Conservation (phyloP, 2,113 vertebrate genomes). For the Psammodynastes pulverulentus region DNA sequence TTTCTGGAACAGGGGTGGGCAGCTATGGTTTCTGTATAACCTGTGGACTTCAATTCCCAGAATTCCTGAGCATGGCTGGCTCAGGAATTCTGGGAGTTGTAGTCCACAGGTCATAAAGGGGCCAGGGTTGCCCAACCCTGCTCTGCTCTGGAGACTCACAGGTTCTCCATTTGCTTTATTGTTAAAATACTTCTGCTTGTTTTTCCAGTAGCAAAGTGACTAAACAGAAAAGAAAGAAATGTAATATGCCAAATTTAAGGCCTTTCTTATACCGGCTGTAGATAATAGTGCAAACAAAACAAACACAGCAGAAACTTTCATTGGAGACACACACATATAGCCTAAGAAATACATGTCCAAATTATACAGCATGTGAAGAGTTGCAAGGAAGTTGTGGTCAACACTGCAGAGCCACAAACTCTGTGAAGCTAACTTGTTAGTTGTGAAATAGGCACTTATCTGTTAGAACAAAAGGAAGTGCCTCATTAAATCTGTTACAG, state of each 20-base stretch:
- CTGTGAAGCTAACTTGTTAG: background rate
- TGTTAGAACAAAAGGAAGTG: constrained; percentile 1
- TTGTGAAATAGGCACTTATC: background rate
- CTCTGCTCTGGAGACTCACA: background rate
- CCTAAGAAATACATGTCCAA: background rate
- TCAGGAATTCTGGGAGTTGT: background rate
- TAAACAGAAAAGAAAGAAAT: background rate
- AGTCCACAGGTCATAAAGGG: background rate
- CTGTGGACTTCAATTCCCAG: background rate
- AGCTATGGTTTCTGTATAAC: background rate
- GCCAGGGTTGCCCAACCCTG: background rate
- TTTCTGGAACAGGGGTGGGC: background rate
- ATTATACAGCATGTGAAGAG: background rate
- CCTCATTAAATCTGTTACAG: constrained; percentile 1
- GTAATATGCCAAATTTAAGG: background rate
- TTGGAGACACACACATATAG: background rate
- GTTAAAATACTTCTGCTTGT: background rate
- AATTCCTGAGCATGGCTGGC: background rate
- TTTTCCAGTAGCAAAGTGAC: background rate
- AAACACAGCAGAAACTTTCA: background rate
- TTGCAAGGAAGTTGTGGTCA: constrained; percentile 6
- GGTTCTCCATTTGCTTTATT: background rate
- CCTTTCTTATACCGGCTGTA: background rate
- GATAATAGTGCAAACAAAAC: background rate
- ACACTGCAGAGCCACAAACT: background rate